Base-by-base conservation (phyloP, 2,888 invertebrate species). In the Oscheius sp. region DNA sequence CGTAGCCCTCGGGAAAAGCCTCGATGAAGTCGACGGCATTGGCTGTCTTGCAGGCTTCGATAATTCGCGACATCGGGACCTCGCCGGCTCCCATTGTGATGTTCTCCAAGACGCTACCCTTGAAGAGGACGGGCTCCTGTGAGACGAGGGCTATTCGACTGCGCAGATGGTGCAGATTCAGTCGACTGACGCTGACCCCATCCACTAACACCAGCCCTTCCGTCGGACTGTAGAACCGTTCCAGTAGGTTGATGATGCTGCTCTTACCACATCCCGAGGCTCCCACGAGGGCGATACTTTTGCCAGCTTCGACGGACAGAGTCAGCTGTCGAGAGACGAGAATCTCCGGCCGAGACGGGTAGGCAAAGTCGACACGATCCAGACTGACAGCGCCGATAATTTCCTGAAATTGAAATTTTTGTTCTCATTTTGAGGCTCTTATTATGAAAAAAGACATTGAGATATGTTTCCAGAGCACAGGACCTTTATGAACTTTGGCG, bases 341-440 rank as follows among this genome's bases (percentile, higher is more conserved):
- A 70, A 92, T 11, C 21, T 63, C 57, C 1, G 92, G 92, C 32
- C 95, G 92, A 0, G 94, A 93, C 1, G 95, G 95, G 90, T 96
- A 96, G 58, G 93, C 92, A 90, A 95, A 95, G 91, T 90, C 94
- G 0, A 95, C 92, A 33, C 92, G 90, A 73, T 92, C 91, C 78
- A 94, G 93, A 42, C 92, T 91, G 0, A 95, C 93, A 86, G 93
- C 92, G 5, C 94, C 94, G 2, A 63, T n/a, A 7, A 85, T 78
- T 50, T 79, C 53, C 78, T 77, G 50, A 53, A 70, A 55, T 32
- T 53, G 21, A 21, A 21, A 21, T 21, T 21, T 21, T 21, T 21
- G 21, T 21, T 21, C 21, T 21, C 21, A 21, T 21, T 21, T 21
- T 21, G 21, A 21, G 21, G 21, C 21, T 21, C 21, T 21, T 21